A percentile compares a stretch with the other conserved stretches of the same genome.
Conservation (phyloP, 2,888 invertebrate species). For the Auanema freiburgensis region DNA sequence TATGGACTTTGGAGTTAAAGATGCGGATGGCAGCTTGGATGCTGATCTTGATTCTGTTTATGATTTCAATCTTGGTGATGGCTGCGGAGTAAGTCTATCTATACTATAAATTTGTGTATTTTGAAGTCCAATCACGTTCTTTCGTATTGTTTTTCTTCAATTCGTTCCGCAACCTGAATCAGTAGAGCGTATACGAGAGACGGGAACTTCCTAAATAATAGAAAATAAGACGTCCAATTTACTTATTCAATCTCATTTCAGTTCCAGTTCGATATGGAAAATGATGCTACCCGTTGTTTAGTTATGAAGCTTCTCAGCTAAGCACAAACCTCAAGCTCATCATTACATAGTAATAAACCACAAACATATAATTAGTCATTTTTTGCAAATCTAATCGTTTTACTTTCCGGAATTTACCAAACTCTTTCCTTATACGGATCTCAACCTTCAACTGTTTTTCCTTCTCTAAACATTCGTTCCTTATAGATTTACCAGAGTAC, state of each 20-base stretch:
- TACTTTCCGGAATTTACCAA: too few relatives aligned
- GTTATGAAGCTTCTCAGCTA: constrained; percentile 17
- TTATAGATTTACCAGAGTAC: too few relatives aligned
- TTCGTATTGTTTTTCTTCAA: too few relatives aligned
- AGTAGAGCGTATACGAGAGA: neutral
- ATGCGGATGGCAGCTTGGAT: constrained; percentile 17
- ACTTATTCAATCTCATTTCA: constrained; percentile 2
- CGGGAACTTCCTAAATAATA: neutral
- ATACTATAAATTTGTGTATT: too few relatives aligned
- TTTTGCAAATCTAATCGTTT: too few relatives aligned
- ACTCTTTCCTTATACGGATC: too few relatives aligned
- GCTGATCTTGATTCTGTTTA: constrained; percentile 22
- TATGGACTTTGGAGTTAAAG: constrained; percentile 20
- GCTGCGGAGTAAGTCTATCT: constrained; percentile 15
- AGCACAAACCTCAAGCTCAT: neutral
- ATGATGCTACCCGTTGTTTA: constrained; percentile 18
- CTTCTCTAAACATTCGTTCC: too few relatives aligned
- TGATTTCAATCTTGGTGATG: constrained; percentile 22
- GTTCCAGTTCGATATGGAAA: constrained; percentile 22
- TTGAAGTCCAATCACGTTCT: too few relatives aligned
- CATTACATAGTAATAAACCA: too few relatives aligned
- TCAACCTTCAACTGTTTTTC: too few relatives aligned
- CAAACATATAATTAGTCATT: too few relatives aligned
- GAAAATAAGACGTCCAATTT: neutral
- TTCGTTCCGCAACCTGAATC: too few relatives aligned